phyloP scores from a whole-genome alignment of 2,888 invertebrate genomes.

The Steinernema carpocapsae region DNA sequence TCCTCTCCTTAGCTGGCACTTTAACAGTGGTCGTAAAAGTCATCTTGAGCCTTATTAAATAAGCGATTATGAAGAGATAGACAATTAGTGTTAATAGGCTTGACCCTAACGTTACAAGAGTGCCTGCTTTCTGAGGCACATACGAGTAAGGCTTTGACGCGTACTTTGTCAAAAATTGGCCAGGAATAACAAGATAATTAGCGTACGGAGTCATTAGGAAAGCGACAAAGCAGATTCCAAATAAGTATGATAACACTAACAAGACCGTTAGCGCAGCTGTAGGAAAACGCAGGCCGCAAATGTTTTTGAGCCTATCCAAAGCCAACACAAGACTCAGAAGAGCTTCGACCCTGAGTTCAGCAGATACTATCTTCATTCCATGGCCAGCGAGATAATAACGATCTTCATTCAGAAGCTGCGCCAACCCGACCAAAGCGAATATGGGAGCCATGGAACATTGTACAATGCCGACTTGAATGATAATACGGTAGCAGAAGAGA shows the following conservation, averaged over 20 bases:
- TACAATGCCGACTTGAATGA: background rate
- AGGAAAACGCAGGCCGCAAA: background rate
- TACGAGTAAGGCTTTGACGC: background rate
- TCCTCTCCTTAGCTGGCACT: background rate
- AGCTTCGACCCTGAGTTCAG: background rate
- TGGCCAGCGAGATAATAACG: background rate
- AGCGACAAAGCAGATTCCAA: background rate
- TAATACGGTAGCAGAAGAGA: slow-evolving; percentile 2
- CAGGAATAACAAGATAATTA: slow-evolving; percentile 1
- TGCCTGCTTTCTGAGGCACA: background rate
- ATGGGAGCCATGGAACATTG: slow-evolving; percentile 18
- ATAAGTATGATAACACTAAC: background rate
- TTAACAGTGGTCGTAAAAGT: too few relatives aligned
- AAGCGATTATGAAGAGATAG: background rate
- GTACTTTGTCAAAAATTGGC: background rate
- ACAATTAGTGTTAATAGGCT: background rate
- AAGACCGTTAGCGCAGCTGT: background rate
- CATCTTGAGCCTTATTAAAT: background rate
- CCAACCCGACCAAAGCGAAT: background rate
- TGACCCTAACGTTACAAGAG: background rate
- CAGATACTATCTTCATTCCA: background rate
- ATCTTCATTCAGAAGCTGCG: background rate
- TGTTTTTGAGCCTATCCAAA: slow-evolving; percentile 13
- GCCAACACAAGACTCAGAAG: background rate
- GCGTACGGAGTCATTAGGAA: background rate